Base-by-base conservation (phyloP, 2,888 invertebrate genomes). In the Eucera pruinosa region DNA sequence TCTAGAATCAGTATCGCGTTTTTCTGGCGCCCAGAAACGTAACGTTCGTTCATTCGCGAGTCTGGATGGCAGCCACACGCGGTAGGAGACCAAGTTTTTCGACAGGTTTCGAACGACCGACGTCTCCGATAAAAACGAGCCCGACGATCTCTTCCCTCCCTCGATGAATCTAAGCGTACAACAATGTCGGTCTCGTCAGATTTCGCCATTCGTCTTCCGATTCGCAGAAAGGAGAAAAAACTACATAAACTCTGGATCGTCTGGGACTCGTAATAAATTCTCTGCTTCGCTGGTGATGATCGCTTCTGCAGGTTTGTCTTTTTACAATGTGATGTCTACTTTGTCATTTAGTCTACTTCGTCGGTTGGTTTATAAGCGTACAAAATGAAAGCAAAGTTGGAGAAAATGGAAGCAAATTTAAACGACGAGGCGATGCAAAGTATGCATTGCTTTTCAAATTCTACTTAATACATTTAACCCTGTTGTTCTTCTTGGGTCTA, bases 11-110 rank as follows among this genome's bases (percentile, higher is more conserved):
- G 71, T 72, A 60, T 48, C 64, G 58, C 64, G 71, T 79, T 78
- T 79, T 79, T 72, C 67, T 45, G 71, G 47, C 60, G 54, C 65
- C 61, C 30, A 41, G 33, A 20, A 20, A n/a, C 48, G 66, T 70
- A 70, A 77, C 55, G 52, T 30, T 33, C 64, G 62, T 50, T 71
- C 70, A 47, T 66, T 27, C 57, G 67, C 57, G 71, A 73, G 79
- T 69, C 82, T 82, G 84, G 82, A 84, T 68, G 79, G 76, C 73
- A 77, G 84, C 83, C 83, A 83, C 82, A 71, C 83, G 64, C 83
- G 64, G 82, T 39, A 71, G 76, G 84, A 74, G 71, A 47, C 62
- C 62, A 55, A 68, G 55, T 83, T 83, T 83, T 83, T 79, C 73
- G 66, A 67, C 54, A 67, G 66, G 18, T 61, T 62, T 23, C 47